Evolutionary conservation across 1,140 invertebrate genomes (phyloP), one percentile per base, ranked within the genome.

Genomic region (Drosophila sturtevanti): DNA sequence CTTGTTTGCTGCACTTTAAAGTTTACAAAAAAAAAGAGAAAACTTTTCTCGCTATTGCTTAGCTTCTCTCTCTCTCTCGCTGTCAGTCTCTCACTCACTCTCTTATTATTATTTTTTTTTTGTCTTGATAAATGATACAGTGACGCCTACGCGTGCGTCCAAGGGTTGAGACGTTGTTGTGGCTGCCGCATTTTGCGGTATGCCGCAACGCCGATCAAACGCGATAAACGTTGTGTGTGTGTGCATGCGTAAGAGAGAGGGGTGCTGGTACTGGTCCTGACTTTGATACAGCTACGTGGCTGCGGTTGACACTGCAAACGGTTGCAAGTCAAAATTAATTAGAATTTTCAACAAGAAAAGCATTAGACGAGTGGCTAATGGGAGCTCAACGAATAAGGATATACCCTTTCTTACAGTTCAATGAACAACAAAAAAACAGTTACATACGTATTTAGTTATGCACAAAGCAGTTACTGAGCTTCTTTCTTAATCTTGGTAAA

Each of bases 241-340:
- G 60, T 37, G 41, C 10, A 16, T 0, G 59, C 51, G 51, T 14
- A 18, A n/a, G 35, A 5, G 34, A 24, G 14, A 56, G 37, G 38
- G 58, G 16, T 51, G 41, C 14, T 35, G 16, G 27, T 31, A 31
- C n/a, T 31, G 63, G 11, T 31, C 51, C 54, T 52, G 52, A 38
- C 56, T 60, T 37, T 48, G 67, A 69, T 68, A 52, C 16, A 58
- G 69, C 68, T 66, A 67, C 79, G 84, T 76, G 79, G 65, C 82
- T 87, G 82, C 65, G 71, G 84, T 77, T 89, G 84, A 89, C 84
- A 89, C 48, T 89, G 80, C 80, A 79, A 89, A 79, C 85, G 84
- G 81, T 73, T 89, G 84, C 84, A 89, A 89, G 85, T 89, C 84
- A 89, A 89, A 89, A 89, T 89, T 89, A 89, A 89, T 89, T 89